These are phyloP conservation scores for Diorhabda sublineata DNA, from an alignment of 1,140 invertebrate species.

Conservation along the genomic window DNA sequence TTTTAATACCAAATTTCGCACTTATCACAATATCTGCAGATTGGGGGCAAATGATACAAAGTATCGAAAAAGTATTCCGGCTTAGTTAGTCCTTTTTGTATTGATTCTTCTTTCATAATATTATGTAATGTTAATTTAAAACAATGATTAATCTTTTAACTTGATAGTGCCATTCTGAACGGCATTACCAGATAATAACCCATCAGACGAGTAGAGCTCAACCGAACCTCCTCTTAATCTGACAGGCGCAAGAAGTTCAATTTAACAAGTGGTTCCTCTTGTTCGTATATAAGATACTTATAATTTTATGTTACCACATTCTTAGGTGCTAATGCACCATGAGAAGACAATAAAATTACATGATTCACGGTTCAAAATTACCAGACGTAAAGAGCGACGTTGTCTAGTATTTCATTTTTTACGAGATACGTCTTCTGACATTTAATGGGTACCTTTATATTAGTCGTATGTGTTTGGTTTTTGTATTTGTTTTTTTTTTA, in stretches of 20 bases:
- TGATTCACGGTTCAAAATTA: conserved; percentile 7
- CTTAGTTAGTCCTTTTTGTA: no score
- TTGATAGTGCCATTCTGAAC: no score
- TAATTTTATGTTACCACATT: conserved; percentile 13
- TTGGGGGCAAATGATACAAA: no score
- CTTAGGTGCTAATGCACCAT: conserved; percentile 13
- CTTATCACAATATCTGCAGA: no score
- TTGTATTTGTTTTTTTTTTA: no score
- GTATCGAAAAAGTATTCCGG: no score
- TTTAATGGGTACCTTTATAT: no score
- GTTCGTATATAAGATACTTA: conserved; percentile 1
- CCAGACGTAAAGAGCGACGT: neutral
- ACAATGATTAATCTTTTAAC: no score
- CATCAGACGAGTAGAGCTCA: neutral
- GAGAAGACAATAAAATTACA: conserved; percentile 12
- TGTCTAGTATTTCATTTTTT: neutral
- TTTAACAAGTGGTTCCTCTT: conserved; percentile 5
- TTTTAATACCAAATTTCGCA: no score
- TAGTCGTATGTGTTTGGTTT: no score
- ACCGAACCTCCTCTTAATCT: neutral
- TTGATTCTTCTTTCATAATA: no score
- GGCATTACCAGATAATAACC: neutral
- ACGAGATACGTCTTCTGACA: neutral
- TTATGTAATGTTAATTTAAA: no score
- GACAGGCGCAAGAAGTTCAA: conserved; percentile 4